These are phyloP conservation scores for Cirrhinus mrigala DNA, from an alignment of 2,797 vertebrate genomes.

Conservation along the genomic window DNA sequence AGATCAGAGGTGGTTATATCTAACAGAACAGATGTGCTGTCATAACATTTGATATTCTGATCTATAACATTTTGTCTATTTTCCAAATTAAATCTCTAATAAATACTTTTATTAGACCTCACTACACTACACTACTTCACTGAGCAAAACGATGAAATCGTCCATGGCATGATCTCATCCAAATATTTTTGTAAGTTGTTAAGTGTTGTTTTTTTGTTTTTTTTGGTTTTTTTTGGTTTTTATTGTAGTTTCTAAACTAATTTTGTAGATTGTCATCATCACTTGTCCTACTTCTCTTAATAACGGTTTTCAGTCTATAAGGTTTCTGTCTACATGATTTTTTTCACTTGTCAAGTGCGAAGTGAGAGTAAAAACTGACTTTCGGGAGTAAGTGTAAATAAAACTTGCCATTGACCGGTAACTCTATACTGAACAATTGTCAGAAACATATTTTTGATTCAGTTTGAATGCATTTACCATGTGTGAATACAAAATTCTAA, in stretches of 20 bases:
- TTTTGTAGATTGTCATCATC: neutral
- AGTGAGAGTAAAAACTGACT: neutral
- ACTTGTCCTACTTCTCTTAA: neutral
- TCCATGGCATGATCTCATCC: neutral
- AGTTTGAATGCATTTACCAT: neutral
- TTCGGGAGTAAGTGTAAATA: neutral
- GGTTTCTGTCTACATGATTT: neutral
- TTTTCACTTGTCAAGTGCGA: neutral
- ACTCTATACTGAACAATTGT: neutral
- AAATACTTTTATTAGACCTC: neutral
- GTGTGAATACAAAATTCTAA: constrained; percentile 4
- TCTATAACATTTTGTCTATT: neutral
- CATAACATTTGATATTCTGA: neutral
- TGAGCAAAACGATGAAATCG: neutral
- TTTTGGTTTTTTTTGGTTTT: neutral
- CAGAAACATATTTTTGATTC: neutral
- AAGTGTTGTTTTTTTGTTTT: neutral
- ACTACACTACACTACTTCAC: neutral
- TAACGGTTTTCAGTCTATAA: neutral
- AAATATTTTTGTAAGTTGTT: neutral
- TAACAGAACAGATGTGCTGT: neutral
- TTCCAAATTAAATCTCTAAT: neutral
- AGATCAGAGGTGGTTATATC: neutral
- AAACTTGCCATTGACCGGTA: neutral
- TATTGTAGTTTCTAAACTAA: neutral